phyloP scores from a whole-genome alignment of 1,140 invertebrate species.

The Hormaphis cornu region DNA sequence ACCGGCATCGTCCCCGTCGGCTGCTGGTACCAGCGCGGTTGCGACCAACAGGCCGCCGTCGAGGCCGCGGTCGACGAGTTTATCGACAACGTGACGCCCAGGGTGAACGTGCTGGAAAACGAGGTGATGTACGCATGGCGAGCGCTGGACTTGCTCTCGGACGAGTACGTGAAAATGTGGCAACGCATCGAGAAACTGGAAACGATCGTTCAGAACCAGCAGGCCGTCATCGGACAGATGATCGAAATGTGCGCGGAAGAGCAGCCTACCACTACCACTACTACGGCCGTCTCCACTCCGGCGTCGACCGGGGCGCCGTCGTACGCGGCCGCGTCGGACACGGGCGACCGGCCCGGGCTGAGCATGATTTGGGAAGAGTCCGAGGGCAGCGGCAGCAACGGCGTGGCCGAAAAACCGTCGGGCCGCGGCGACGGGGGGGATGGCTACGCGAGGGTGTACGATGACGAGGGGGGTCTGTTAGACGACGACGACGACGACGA shows the following conservation, averaged over 20 bases:
- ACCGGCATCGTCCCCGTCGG: background rate
- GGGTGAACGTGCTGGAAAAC: background rate
- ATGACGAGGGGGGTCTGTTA: background rate
- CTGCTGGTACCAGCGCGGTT: background rate
- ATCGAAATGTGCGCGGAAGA: slow-evolving; percentile 63
- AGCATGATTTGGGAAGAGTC: slow-evolving; percentile 72
- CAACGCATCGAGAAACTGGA: slow-evolving; percentile 84
- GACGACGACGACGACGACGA: background rate
- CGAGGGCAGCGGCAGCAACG: slow-evolving; percentile 44
- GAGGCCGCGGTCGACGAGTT: slow-evolving; percentile 1
- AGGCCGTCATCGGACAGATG: slow-evolving; percentile 79
- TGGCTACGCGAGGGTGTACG: background rate
- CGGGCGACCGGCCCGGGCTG: slow-evolving; percentile 47
- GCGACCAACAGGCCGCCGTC: background rate
- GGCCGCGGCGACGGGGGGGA: background rate
- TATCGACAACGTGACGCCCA: background rate
- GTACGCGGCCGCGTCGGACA: slow-evolving; percentile 46
- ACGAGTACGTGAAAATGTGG: slow-evolving; percentile 91
- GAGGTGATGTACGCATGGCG: slow-evolving; percentile 62
- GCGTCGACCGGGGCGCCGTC: slow-evolving; percentile 41
- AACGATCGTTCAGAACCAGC: slow-evolving; percentile 76
- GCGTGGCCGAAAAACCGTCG: slow-evolving; percentile 35
- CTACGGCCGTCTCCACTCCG: no score
- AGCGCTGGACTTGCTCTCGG: slow-evolving; percentile 76
- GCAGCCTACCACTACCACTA: background rate